Evolutionary conservation across 1,140 invertebrate species (phyloP).

Genomic region (Vanessa tameamea): DNA sequence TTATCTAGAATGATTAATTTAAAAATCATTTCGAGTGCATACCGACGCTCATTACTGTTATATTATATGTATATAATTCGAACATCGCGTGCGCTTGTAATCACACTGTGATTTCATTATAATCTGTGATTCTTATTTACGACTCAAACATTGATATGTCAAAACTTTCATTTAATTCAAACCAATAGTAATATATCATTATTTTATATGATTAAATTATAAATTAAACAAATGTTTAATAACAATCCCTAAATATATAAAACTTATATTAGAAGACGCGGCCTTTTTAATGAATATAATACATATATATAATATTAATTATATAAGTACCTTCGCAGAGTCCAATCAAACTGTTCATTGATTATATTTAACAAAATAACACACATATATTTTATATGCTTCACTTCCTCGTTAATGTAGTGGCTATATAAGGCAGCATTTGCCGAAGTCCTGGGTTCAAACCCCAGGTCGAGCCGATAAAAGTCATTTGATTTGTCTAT

Average conservation of each 20-base stretch:
- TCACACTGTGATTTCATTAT: constrained; percentile 26
- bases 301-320: too few relatives aligned
- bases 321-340: too few relatives aligned
- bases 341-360: too few relatives aligned
- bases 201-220: not conserved
- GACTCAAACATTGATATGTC: not conserved
- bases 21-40: not conserved
- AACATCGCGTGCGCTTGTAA: constrained; percentile 36
- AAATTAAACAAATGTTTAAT: not conserved
- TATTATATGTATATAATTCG: constrained; percentile 28
- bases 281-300: too few relatives aligned
- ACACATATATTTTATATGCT: too few relatives aligned
- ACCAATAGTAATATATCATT: not conserved
- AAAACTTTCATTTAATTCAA: not conserved
- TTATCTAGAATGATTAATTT: not conserved
- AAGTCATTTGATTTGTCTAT: too few relatives aligned
- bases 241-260: not conserved
- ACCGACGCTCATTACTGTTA: not conserved
- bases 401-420: too few relatives aligned
- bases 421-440: too few relatives aligned
- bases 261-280: too few relatives aligned
- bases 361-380: too few relatives aligned
- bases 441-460: too few relatives aligned
- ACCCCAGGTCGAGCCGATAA: too few relatives aligned
- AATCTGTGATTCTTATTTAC: constrained; percentile 1